phyloP scores from a whole-genome alignment of 2,797 vertebrate genomes.

The Prunella strophiata region DNA sequence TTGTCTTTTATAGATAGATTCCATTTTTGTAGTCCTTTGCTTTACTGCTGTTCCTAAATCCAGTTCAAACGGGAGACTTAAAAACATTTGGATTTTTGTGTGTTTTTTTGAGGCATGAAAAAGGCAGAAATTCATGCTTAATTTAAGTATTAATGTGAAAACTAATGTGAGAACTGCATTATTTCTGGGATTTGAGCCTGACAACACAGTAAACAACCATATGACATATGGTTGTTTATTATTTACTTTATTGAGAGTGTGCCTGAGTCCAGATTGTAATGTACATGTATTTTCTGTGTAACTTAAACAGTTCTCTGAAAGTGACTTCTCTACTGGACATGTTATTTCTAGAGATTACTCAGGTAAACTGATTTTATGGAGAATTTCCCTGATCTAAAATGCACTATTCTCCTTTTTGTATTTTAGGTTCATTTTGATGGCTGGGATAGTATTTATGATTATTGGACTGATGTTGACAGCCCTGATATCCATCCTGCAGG shows the following conservation, averaged over 20 bases:
- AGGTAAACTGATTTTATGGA: background rate
- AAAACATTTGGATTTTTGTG: background rate
- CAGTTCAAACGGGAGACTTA: background rate
- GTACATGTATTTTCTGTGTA: background rate
- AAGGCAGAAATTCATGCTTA: background rate
- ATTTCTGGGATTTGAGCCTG: background rate
- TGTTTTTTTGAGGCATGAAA: background rate
- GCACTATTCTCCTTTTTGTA: background rate
- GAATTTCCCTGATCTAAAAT: background rate
- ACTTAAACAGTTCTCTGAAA: background rate
- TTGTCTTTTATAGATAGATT: background rate
- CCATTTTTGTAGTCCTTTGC: background rate
- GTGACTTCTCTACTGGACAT: background rate
- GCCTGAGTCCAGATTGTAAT: background rate
- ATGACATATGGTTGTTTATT: background rate
- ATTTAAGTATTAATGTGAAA: background rate
- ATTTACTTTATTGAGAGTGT: background rate
- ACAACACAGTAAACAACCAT: background rate
- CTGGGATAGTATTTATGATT: slow-evolving; percentile 86
- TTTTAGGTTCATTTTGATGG: slow-evolving; percentile 87
- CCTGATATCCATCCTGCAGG: slow-evolving; percentile 86
- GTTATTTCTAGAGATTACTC: background rate
- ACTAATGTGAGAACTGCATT: background rate
- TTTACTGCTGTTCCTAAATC: background rate
- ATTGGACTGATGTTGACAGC: slow-evolving; percentile 86